Evolutionary conservation across 2,797 vertebrate genomes (phyloP).

Genomic region (Epinephelus coioides): DNA sequence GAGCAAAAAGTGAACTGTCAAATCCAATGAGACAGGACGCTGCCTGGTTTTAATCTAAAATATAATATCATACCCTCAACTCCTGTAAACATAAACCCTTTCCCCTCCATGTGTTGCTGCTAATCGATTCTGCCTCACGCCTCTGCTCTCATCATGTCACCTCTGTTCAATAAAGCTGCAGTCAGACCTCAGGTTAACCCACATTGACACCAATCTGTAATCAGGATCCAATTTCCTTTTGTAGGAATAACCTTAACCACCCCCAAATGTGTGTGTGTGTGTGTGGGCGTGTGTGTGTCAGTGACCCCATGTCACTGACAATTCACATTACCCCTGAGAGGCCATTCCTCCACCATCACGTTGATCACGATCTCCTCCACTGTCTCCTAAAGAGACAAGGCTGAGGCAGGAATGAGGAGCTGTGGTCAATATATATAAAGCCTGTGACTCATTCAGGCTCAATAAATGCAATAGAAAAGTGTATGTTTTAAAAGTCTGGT

Average conservation of each 20-base stretch:
- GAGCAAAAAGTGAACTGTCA: background rate
- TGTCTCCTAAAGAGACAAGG: conserved; percentile 8
- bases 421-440: conserved; percentile 3
- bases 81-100: background rate
- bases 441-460: conserved; percentile 3
- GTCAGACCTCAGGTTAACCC: conserved; percentile 52
- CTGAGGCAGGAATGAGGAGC: background rate
- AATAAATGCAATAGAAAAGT: background rate
- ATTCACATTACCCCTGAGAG: conserved; percentile 10
- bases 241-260: conserved; percentile 58
- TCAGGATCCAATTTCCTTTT: conserved; percentile 78
- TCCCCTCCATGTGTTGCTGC: background rate
- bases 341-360: background rate
- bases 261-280: conserved; percentile 21
- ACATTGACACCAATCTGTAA: conserved; percentile 71
- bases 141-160: conserved; percentile 21
- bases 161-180: conserved; percentile 57
- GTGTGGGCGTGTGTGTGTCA: conserved; percentile 27
- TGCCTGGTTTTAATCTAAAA: background rate
- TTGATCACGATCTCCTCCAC: background rate
- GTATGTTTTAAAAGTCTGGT: background rate
- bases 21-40: background rate
- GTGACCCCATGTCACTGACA: conserved; percentile 29
- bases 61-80: background rate
- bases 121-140: background rate